These are phyloP conservation scores for Agraylea sexmaculata DNA, from an alignment of 1,140 invertebrate genomes.

Conservation along the genomic window DNA sequence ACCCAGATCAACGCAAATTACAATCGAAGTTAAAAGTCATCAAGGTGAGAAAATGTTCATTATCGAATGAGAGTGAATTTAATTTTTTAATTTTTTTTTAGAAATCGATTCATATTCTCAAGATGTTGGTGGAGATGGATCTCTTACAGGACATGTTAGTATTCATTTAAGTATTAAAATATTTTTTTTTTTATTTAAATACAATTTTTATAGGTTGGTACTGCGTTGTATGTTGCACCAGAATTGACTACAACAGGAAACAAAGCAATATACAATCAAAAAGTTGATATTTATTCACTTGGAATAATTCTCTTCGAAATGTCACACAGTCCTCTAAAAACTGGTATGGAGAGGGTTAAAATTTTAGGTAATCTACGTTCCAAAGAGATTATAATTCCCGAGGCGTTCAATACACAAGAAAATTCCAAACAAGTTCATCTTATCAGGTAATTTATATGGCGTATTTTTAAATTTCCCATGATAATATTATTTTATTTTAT, in stretches of 20 bases:
- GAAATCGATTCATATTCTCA: slow-evolving; percentile 18
- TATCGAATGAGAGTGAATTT: neutral
- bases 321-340: slow-evolving; percentile 71
- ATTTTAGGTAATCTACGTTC: slow-evolving; percentile 58
- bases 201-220: slow-evolving; percentile 57
- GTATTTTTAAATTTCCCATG: neutral
- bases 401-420: slow-evolving; percentile 26
- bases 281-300: slow-evolving; percentile 86
- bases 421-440: slow-evolving; percentile 19
- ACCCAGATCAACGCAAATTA: slow-evolving; percentile 21
- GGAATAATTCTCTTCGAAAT: slow-evolving; percentile 94
- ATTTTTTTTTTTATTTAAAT: slow-evolving; percentile 3
- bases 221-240: slow-evolving; percentile 86
- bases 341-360: slow-evolving; percentile 80
- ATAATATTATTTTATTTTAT: neutral
- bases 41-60: slow-evolving; percentile 9
- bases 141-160: slow-evolving; percentile 21
- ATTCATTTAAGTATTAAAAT: neutral
- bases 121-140: slow-evolving; percentile 15
- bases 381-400: slow-evolving; percentile 51
- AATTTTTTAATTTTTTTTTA: slow-evolving; percentile 8
- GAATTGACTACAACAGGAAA: slow-evolving; percentile 58
- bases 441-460: slow-evolving; percentile 19
- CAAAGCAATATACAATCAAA: slow-evolving; percentile 76
- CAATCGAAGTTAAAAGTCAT: slow-evolving; percentile 13